Conservation (phyloP, 2,113 vertebrate species). For the Nematolebias whitei region DNA sequence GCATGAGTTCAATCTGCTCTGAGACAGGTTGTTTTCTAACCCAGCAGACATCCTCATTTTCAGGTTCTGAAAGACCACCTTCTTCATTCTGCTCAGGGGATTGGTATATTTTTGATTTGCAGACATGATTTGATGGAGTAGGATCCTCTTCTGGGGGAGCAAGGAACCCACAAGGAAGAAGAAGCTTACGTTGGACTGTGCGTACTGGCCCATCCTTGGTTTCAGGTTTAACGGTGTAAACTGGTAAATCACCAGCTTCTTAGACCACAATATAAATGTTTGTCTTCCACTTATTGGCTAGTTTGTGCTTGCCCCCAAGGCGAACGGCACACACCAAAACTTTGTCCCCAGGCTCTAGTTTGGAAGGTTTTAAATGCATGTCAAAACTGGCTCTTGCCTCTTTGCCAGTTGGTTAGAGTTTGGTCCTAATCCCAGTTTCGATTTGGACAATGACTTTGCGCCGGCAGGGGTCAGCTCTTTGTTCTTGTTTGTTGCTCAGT, state of each 20-base stretch:
- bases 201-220: not conserved
- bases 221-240: not conserved
- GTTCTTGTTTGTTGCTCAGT: not conserved
- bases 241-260: not conserved
- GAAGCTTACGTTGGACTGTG: not conserved
- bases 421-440: too few relatives aligned
- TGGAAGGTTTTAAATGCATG: not conserved
- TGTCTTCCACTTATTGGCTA: slow-evolving; percentile 2
- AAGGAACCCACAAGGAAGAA: not conserved
- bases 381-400: not conserved
- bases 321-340: not conserved
- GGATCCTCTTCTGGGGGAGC: not conserved
- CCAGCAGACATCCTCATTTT: not conserved
- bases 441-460: not conserved
- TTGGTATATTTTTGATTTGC: not conserved
- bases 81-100: not conserved
- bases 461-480: not conserved
- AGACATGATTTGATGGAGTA: not conserved
- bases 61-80: not conserved
- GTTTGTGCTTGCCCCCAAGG: not conserved
- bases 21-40: not conserved
- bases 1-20: not conserved
- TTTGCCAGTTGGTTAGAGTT: not conserved
- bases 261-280: not conserved
- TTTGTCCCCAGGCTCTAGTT: not conserved